These are phyloP conservation scores for Echiichthys vipera DNA, from an alignment of 2,797 vertebrate genomes.

Conservation along the genomic window DNA sequence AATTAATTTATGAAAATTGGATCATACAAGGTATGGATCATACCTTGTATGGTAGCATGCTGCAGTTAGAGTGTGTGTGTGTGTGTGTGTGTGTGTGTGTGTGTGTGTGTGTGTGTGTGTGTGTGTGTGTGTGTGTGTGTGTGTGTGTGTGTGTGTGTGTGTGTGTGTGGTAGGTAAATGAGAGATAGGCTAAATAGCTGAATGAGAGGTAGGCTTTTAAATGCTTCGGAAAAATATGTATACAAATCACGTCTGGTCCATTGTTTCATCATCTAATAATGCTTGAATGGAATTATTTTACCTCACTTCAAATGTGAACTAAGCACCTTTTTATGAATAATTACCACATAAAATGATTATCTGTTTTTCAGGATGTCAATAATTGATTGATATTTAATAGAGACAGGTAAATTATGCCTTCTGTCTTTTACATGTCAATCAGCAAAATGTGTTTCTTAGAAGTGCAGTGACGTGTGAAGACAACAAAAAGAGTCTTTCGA, in stretches of 20 bases:
- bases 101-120: no score
- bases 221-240: neutral
- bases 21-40: no score
- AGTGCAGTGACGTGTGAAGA: slow-evolving; percentile 6
- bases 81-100: no score
- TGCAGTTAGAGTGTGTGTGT: no score
- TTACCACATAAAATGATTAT: neutral
- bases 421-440: neutral
- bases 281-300: neutral
- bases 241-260: neutral
- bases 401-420: neutral
- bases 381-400: neutral
- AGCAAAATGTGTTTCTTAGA: neutral
- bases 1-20: no score
- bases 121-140: no score
- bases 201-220: neutral
- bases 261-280: neutral
- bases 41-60: no score
- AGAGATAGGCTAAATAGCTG: neutral
- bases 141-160: no score
- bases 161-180: neutral
- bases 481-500: slow-evolving; percentile 29
- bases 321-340: neutral
- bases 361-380: neutral
- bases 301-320: neutral